These are phyloP conservation scores for Lycaena phlaeas DNA, from an alignment of 2,888 invertebrate species.

Conservation along the genomic window DNA sequence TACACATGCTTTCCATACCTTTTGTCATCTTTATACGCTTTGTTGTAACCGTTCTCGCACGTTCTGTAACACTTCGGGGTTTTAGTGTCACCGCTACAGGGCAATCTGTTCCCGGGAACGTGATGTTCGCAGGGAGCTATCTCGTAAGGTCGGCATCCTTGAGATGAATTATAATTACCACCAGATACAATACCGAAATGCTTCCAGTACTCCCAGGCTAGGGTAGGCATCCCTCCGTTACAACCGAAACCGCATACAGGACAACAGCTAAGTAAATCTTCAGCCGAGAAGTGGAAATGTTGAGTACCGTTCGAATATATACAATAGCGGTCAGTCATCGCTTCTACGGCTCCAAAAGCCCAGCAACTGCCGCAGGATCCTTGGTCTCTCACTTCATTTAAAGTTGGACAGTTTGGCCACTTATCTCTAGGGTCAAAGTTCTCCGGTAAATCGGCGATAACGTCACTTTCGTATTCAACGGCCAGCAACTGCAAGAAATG, in stretches of 20 bases:
- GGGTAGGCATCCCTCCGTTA: constrained; percentile 83
- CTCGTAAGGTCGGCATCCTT: constrained; percentile 91
- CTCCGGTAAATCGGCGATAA: constrained; percentile 76
- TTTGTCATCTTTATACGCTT: constrained; percentile 82
- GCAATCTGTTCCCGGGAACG: constrained; percentile 81
- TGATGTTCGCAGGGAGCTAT: constrained; percentile 93
- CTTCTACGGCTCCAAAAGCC: constrained; percentile 94
- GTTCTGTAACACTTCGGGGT: constrained; percentile 85
- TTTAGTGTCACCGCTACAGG: constrained; percentile 75
- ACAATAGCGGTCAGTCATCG: constrained; percentile 92
- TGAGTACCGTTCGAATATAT: constrained; percentile 83
- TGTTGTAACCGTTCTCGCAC: constrained; percentile 79
- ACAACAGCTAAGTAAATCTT: constrained; percentile 89
- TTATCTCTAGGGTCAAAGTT: constrained; percentile 85
- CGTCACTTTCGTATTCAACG: constrained; percentile 40
- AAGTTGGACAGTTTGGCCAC: constrained; percentile 91
- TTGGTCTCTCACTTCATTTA: constrained; percentile 87
- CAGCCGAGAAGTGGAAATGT: constrained; percentile 85
- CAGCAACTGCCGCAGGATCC: constrained; percentile 95
- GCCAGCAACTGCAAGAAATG: too few relatives aligned
- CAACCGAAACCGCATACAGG: constrained; percentile 85
- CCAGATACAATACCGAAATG: constrained; percentile 89
- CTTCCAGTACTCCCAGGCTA: constrained; percentile 92
- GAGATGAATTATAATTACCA: constrained; percentile 81
- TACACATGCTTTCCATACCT: constrained; percentile 80